Percentiles rank a stretch among this genome's conserved stretches.
Evolutionary conservation across 92 coral and sea anemone species (phyloP).

Genomic region (Umimayanthus kanabou): DNA sequence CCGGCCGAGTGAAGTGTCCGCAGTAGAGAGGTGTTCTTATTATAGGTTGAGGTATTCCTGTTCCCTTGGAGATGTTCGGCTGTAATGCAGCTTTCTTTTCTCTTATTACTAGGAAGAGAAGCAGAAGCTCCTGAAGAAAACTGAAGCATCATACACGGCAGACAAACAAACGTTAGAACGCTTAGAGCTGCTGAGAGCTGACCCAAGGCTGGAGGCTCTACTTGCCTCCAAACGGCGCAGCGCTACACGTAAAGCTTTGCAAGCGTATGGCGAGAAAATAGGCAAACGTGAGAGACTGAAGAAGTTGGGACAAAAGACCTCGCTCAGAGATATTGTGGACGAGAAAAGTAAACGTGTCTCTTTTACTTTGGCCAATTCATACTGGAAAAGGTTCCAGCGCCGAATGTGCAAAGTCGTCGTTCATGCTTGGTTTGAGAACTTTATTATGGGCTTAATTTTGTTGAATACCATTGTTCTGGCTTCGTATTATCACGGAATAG

Average conservation of each 20-base stretch:
- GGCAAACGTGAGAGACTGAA: conserved; percentile 10
- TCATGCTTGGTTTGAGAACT: conserved; percentile 65
- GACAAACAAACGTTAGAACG: conserved; percentile 59
- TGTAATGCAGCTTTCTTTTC: not conserved
- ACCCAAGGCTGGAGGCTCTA: conserved; percentile 3
- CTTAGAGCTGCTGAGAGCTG: conserved; percentile 57
- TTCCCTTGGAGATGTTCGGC: too few relatives aligned
- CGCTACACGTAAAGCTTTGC: not conserved
- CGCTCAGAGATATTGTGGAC: conserved; percentile 2
- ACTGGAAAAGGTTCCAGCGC: conserved; percentile 29
- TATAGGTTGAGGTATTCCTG: too few relatives aligned
- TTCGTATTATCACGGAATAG: conserved; percentile 72
- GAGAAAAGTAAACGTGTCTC: conserved; percentile 18
- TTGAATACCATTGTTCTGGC: conserved; percentile 80
- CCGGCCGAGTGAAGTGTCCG: too few relatives aligned
- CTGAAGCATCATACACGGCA: conserved; percentile 70
- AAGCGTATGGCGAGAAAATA: not conserved
- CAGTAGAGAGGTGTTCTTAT: too few relatives aligned
- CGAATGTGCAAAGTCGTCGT: conserved; percentile 48
- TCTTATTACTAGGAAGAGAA: conserved; percentile 55
- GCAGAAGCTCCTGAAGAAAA: conserved; percentile 62
- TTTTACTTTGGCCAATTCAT: not conserved
- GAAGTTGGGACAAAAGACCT: conserved; percentile 14
- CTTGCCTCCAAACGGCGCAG: conserved; percentile 18
- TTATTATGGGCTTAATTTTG: conserved; percentile 68